Percentiles rank a stretch among this genome's conserved stretches.
Conservation (phyloP, 2,797 vertebrate species). For the Amniataba percoides region DNA sequence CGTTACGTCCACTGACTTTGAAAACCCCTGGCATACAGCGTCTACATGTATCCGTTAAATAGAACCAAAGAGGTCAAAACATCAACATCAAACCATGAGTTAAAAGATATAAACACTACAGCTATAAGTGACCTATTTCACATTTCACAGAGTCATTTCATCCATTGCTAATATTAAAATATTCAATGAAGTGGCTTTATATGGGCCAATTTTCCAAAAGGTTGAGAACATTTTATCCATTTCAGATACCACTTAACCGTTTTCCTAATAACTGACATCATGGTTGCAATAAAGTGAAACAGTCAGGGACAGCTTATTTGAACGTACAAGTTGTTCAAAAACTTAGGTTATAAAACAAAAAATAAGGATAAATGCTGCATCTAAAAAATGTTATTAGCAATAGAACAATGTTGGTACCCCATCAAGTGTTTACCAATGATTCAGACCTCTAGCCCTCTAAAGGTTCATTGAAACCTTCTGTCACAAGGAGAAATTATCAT, state of each 20-base stretch:
- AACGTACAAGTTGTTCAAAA: neutral
- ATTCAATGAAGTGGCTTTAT: no score
- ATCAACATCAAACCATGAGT: no score
- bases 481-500: neutral
- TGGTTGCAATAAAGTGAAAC: neutral
- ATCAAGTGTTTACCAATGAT: neutral
- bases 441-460: neutral
- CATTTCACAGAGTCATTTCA: no score
- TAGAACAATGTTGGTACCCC: neutral
- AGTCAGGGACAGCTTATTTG: neutral
- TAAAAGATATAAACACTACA: no score
- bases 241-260: no score
- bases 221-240: neutral
- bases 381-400: neutral
- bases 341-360: neutral
- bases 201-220: no score
- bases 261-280: neutral
- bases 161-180: no score
- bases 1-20: neutral
- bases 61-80: no score
- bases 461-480: neutral
- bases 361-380: neutral
- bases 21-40: no score
- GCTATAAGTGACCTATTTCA: no score
- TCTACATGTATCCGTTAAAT: no score